Conservation (phyloP, 2,888 invertebrate species). For the Ochlodes sylvanus region DNA sequence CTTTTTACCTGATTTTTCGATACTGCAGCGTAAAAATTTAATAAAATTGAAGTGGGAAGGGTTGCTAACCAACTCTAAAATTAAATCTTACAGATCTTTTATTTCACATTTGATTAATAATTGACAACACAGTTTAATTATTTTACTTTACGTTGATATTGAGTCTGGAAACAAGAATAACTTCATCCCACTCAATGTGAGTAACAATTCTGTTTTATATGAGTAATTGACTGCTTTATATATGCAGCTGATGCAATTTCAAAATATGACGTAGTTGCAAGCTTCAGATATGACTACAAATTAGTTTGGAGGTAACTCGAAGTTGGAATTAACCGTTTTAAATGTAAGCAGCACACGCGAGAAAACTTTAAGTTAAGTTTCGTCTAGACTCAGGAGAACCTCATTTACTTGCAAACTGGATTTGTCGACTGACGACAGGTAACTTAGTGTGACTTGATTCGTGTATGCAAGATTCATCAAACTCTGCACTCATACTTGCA, state of each 20-base stretch:
- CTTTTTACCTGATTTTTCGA: too few species aligned
- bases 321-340: conserved; percentile 19
- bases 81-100: too few species aligned
- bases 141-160: too few species aligned
- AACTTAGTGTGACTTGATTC: conserved; percentile 8
- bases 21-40: too few species aligned
- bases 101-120: too few species aligned
- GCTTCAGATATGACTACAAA: conserved; percentile 16
- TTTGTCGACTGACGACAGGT: conserved; percentile 7
- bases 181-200: too few species aligned
- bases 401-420: conserved; percentile 23
- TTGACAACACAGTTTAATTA: too few species aligned
- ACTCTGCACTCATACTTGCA: background rate
- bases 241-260: background rate
- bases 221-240: background rate
- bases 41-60: too few species aligned
- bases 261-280: background rate
- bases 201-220: background rate
- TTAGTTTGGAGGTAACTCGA: conserved; percentile 1
- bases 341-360: conserved; percentile 17
- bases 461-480: background rate
- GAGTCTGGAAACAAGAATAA: too few species aligned
- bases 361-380: conserved; percentile 10
- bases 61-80: too few species aligned
- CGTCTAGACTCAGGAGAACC: conserved; percentile 14